Evolutionary conservation across 2,888 invertebrate genomes (phyloP).

Genomic region (Osedax frankpressi): DNA sequence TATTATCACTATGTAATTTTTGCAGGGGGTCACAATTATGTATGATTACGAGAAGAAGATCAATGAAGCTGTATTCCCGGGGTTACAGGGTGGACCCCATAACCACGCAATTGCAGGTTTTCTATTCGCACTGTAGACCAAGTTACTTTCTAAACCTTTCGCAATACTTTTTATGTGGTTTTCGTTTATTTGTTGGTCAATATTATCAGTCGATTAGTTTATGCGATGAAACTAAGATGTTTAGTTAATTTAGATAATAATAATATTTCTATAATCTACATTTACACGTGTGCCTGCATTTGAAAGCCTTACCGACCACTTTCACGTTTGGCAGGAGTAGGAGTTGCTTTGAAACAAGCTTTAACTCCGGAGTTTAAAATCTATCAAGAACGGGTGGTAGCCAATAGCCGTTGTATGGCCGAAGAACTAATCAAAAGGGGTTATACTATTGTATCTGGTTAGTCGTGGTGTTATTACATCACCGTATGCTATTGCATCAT

Average conservation of each 20-base stretch:
- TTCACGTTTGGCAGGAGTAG: slow-evolving; percentile 55
- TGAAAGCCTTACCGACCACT: background rate
- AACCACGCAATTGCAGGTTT: slow-evolving; percentile 88
- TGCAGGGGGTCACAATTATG: slow-evolving; percentile 64
- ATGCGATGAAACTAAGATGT: too few relatives aligned
- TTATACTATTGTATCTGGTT: slow-evolving; percentile 43
- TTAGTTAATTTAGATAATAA: too few relatives aligned
- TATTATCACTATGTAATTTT: background rate
- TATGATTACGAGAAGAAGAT: slow-evolving; percentile 79
- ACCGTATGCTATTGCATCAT: background rate
- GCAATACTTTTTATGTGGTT: too few relatives aligned
- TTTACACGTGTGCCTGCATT: background rate
- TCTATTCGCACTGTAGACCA: slow-evolving; percentile 39
- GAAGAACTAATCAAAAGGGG: slow-evolving; percentile 34
- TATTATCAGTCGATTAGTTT: too few relatives aligned
- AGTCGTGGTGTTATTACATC: background rate
- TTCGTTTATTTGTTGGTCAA: too few relatives aligned
- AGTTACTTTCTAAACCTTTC: background rate
- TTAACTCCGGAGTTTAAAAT: slow-evolving; percentile 63
- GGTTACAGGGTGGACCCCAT: slow-evolving; percentile 92
- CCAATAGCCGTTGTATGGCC: slow-evolving; percentile 60
- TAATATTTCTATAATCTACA: too few relatives aligned
- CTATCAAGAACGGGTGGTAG: slow-evolving; percentile 76
- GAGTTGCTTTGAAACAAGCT: slow-evolving; percentile 83
- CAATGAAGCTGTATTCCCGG: slow-evolving; percentile 79